Conservation (phyloP, 2,797 vertebrate species). For the Delichon dasypus region DNA sequence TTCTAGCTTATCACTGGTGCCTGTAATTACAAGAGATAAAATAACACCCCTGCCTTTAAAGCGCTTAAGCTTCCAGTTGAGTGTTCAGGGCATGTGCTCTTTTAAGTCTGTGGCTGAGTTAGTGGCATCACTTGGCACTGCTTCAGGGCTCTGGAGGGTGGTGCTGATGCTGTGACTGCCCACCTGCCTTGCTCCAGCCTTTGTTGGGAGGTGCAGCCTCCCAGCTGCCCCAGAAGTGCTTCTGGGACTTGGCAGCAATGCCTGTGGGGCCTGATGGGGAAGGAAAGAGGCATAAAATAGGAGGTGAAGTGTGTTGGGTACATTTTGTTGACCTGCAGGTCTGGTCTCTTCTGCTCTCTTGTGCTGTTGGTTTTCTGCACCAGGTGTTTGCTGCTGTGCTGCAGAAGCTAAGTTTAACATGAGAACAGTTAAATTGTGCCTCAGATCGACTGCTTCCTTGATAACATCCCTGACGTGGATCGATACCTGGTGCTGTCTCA, state of each 20-base stretch:
- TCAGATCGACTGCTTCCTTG: background rate
- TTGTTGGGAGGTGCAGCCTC: background rate
- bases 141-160: background rate
- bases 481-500: background rate
- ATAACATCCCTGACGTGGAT: background rate
- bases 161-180: background rate
- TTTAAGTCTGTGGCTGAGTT: background rate
- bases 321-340: background rate
- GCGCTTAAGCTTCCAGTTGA: background rate
- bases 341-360: background rate
- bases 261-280: background rate
- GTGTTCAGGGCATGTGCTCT: background rate
- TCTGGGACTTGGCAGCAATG: background rate
- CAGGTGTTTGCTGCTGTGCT: background rate
- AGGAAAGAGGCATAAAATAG: background rate
- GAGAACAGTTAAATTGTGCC: background rate
- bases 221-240: background rate
- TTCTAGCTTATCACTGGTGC: background rate
- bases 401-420: background rate
- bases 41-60: background rate
- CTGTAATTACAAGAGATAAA: slow-evolving; percentile 10
- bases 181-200: background rate
- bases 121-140: background rate
- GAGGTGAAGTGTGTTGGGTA: rapidly evolving
- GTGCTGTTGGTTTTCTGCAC: background rate